These are phyloP conservation scores for Oreohelix idahoensis DNA, from an alignment of 1,140 invertebrate species.

Conservation along the genomic window DNA sequence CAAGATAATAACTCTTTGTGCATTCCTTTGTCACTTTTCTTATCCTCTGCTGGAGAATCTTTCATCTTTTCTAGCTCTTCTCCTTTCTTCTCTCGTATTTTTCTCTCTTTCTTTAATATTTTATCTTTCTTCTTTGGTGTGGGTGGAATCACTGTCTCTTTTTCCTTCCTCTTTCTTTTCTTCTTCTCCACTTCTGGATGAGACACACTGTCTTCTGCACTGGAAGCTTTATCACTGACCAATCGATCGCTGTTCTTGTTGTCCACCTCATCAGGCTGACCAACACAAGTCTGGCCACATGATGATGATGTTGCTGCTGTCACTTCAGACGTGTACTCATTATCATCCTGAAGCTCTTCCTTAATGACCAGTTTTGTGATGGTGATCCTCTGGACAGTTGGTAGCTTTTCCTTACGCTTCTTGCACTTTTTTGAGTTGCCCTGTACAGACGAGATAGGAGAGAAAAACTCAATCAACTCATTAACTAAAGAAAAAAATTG, in stretches of 20 bases:
- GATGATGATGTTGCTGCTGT: slow-evolving; percentile 24
- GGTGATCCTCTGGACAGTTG: slow-evolving; percentile 36
- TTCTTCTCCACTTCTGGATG: slow-evolving; percentile 38
- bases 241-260: not conserved
- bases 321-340: slow-evolving; percentile 48
- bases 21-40: slow-evolving; percentile 13
- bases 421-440: slow-evolving; percentile 15
- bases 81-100: slow-evolving; percentile 37
- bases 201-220: not conserved
- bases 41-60: slow-evolving; percentile 13
- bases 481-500: no score
- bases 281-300: not conserved
- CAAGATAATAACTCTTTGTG: slow-evolving; percentile 41
- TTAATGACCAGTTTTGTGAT: slow-evolving; percentile 41
- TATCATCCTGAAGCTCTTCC: slow-evolving; percentile 19
- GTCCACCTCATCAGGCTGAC: no score
- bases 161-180: slow-evolving; percentile 52
- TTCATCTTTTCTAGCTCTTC: slow-evolving; percentile 38
- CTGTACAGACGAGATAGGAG: not conserved
- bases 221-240: not conserved
- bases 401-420: slow-evolving; percentile 43
- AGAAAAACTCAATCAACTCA: no score
- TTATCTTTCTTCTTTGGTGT: slow-evolving; percentile 39
- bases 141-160: slow-evolving; percentile 13
- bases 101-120: slow-evolving; percentile 35